Evolutionary conservation across 2,888 invertebrate species (phyloP), one percentile per base, ranked within the genome.

Genomic region (Linyphia triangularis): DNA sequence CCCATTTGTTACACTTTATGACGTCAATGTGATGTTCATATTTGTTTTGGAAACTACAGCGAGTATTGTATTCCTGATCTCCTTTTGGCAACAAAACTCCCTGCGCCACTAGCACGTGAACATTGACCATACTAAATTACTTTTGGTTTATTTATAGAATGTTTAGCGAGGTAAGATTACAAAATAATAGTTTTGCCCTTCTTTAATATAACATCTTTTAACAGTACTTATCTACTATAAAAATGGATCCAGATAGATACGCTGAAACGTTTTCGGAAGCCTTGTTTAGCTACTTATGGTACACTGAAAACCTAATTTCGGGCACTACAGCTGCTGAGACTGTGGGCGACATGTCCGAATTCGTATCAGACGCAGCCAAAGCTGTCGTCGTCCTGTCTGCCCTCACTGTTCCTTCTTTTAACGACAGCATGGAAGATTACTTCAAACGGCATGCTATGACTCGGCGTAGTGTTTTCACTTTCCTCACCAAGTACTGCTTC

Each of bases 231-330:
- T n/a, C 4, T 16, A 51, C 51, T 3, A 51, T 51, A n/a, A n/a
- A 51, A 16, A n/a, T n/a, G 69, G 69, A 70, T 37, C 22, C 24
- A 1, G 81, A 81, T 37, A 81, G 24, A 59, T 30, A 37, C 57
- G 70, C 81, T 7, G 81, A 81, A 51, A 70, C 24, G 9, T 81
- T 81, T 26, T 81, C 81, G 19, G 81, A 81, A 24, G 81, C 81
- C 13, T 24, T 81, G 33, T 81, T 81, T 70, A 81, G 69, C 9
- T 81, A 81, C 16, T 59, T 81, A 7, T 81, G 81, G 81, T 70
- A 59, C 22, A 81, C 81, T 4, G 81, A 81, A 59, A 81, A 81
- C 57, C 57, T 81, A 16, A 24, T 81, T 26, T 69, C 70, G 9
- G 59, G 57, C 19, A 69, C 26, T 51, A 69, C 51, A 6, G 81